phyloP scores from a whole-genome alignment of 1,140 invertebrate species.

The Archivesica marissinica region DNA sequence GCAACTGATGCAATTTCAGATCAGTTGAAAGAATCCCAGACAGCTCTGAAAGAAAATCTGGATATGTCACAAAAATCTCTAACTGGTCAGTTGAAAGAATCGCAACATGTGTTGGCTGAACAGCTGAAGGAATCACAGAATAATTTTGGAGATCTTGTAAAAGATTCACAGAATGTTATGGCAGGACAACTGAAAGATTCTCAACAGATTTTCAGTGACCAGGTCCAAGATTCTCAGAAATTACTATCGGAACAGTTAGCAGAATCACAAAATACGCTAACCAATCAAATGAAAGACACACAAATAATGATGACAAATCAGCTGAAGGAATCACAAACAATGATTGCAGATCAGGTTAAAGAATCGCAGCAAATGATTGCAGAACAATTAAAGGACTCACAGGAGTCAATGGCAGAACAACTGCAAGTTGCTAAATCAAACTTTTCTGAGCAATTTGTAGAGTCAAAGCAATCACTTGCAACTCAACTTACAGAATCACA shows the following conservation, averaged over 20 bases:
- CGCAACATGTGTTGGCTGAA: constrained; percentile 24
- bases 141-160: constrained; percentile 57
- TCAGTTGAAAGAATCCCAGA: constrained; percentile 45
- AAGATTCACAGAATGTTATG: constrained; percentile 52
- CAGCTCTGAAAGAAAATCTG: constrained; percentile 23
- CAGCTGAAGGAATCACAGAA: constrained; percentile 56
- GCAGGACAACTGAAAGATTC: constrained; percentile 53
- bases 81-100: constrained; percentile 29
- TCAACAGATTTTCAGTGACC: constrained; percentile 54
- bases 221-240: constrained; percentile 59
- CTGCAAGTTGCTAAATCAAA: constrained; percentile 18
- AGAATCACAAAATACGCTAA: constrained; percentile 54
- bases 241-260: constrained; percentile 48
- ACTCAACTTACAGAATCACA: constrained; percentile 40
- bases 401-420: constrained; percentile 52
- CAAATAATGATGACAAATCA: constrained; percentile 52
- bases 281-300: constrained; percentile 54
- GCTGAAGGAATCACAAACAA: constrained; percentile 49
- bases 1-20: constrained; percentile 28
- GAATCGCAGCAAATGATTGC: constrained; percentile 56
- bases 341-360: constrained; percentile 57
- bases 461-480: constrained; percentile 8
- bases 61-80: constrained; percentile 36
- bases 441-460: constrained; percentile 28
- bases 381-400: constrained; percentile 55